Percentiles rank a stretch among this genome's conserved stretches.
Conservation (phyloP, 2,888 invertebrate genomes). For the Pyrrhia umbra region DNA sequence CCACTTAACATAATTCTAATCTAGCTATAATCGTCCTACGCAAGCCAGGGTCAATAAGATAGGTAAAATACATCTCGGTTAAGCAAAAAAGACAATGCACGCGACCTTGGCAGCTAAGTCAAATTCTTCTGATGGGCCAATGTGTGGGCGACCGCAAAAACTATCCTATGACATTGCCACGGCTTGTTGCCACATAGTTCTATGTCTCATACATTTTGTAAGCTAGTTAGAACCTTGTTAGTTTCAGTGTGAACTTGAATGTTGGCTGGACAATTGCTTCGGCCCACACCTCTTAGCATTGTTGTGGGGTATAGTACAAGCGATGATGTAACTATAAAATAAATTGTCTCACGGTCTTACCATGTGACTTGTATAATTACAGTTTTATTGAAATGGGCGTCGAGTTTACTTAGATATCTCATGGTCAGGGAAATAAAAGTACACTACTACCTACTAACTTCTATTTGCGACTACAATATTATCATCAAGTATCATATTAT, state of each 20-base stretch:
- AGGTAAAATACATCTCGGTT: constrained; percentile 71
- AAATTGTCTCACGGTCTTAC: constrained; percentile 57
- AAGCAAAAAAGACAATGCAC: constrained; percentile 86
- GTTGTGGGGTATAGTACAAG: constrained; percentile 65
- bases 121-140: constrained; percentile 86
- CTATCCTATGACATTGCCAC: constrained; percentile 88
- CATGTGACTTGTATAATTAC: constrained; percentile 60
- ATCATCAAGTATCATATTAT: too few relatives aligned
- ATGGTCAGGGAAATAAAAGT: constrained; percentile 55
- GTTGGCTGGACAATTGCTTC: constrained; percentile 87
- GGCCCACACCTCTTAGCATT: constrained; percentile 80
- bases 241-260: constrained; percentile 70
- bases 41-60: constrained; percentile 76
- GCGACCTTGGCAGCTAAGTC: constrained; percentile 87
- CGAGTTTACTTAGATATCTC: constrained; percentile 56
- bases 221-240: constrained; percentile 77
- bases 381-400: constrained; percentile 60
- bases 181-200: constrained; percentile 75
- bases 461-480: constrained; percentile 22
- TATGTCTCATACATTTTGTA: constrained; percentile 53
- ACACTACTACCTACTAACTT: constrained; percentile 15
- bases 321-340: constrained; percentile 65
- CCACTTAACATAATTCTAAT: constrained; percentile 65
- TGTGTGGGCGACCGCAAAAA: constrained; percentile 89
- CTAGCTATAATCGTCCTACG: constrained; percentile 63